Conservation (phyloP, 2,888 invertebrate species). For the Andrena fulva region DNA sequence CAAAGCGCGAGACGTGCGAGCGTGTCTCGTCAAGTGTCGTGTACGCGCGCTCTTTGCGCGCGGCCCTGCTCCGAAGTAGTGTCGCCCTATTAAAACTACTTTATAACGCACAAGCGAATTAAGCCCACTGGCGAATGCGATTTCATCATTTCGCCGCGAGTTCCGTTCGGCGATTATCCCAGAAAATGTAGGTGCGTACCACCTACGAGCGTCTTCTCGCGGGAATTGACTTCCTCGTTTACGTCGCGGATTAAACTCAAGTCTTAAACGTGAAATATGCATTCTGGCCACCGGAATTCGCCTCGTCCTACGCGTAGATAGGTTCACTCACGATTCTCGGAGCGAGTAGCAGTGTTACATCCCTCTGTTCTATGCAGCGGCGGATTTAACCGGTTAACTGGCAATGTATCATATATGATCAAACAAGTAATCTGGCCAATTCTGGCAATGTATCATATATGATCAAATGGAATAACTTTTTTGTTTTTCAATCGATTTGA, state of each 20-base stretch:
- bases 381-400: neutral
- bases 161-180: constrained; percentile 36
- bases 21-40: constrained; percentile 63
- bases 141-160: constrained; percentile 33
- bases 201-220: constrained; percentile 39
- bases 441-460: too few species aligned
- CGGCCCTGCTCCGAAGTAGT: constrained; percentile 64
- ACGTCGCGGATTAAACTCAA: constrained; percentile 1
- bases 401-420: too few species aligned
- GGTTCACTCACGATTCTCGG: constrained; percentile 7
- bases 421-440: too few species aligned
- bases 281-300: constrained; percentile 28
- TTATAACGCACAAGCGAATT: constrained; percentile 59
- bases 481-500: too few species aligned
- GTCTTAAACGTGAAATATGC: constrained; percentile 18
- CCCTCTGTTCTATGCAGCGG: neutral
- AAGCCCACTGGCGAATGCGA: constrained; percentile 29
- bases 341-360: neutral
- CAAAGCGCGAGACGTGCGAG: constrained; percentile 75
- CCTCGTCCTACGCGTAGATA: constrained; percentile 39
- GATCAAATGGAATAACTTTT: too few species aligned
- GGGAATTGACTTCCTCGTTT: constrained; percentile 47
- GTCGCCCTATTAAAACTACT: constrained; percentile 25
- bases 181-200: constrained; percentile 30
- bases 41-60: constrained; percentile 49